Evolutionary conservation across 2,113 vertebrate genomes (phyloP).

Genomic region (Andinoacara biseriatus): DNA sequence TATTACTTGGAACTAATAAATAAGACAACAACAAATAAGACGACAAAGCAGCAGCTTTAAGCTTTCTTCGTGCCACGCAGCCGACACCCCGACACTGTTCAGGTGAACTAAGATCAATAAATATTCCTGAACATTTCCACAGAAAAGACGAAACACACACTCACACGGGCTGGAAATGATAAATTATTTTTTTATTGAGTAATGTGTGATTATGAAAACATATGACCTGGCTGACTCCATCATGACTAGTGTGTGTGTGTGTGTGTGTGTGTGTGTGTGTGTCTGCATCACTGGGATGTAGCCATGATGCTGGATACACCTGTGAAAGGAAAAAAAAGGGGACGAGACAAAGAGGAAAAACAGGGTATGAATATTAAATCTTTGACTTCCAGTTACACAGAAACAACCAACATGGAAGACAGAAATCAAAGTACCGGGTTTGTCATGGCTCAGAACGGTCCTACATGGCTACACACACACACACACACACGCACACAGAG

Average conservation of each 20-base stretch:
- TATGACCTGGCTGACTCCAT: slow-evolving; percentile 4
- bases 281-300: slow-evolving; percentile 85
- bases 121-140: neutral
- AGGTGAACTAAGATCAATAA: neutral
- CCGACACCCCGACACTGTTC: accelerated
- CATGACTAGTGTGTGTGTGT: neutral
- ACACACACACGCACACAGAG: no score
- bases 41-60: neutral
- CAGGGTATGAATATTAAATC: neutral
- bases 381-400: neutral
- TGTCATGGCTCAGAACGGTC: no score
- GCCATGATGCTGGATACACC: slow-evolving; percentile 91
- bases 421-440: neutral
- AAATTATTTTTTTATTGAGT: slow-evolving; percentile 75
- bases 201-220: slow-evolving; percentile 40
- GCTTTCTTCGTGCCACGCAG: neutral
- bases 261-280: neutral
- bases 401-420: neutral
- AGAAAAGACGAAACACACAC: neutral
- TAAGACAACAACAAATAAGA: neutral
- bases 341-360: neutral
- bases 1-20: no score
- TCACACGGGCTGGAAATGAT: slow-evolving; percentile 39
- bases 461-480: no score
- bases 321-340: slow-evolving; percentile 29